Percentiles rank a stretch among this genome's conserved stretches.
Evolutionary conservation across 2,113 vertebrate genomes (phyloP).

Genomic region (Nycticryphes semicollaris): DNA sequence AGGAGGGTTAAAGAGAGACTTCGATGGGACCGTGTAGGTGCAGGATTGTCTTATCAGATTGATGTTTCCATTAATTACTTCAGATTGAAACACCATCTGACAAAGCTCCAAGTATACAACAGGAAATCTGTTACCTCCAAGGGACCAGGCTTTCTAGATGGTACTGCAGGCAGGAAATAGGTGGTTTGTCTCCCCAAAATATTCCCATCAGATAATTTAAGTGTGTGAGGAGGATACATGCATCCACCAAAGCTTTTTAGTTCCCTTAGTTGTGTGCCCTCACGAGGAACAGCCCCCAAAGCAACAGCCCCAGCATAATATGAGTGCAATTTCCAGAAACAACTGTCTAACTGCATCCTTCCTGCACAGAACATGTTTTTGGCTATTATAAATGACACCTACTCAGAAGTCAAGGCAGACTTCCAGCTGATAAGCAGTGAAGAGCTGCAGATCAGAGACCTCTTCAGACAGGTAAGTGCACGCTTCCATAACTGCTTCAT

Average conservation of each 20-base stretch:
- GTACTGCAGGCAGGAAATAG: neutral
- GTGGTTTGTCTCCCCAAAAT: neutral
- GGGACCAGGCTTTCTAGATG: neutral
- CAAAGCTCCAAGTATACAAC: neutral
- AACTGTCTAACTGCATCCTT: neutral
- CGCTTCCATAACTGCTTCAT: neutral
- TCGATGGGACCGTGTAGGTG: neutral
- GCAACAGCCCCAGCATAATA: neutral
- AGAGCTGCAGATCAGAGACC: conserved; percentile 56
- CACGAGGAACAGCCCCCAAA: neutral
- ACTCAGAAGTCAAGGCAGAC: conserved; percentile 75
- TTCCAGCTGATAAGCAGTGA: conserved; percentile 47
- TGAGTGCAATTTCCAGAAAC: neutral
- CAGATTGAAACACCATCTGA: neutral
- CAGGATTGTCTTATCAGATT: neutral
- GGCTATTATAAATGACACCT: conserved; percentile 77
- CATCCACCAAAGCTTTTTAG: neutral
- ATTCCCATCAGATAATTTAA: neutral
- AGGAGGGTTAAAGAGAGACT: neutral
- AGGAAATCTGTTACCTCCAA: neutral
- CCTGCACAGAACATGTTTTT: conserved; percentile 74
- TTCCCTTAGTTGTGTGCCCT: neutral
- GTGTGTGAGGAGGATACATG: neutral
- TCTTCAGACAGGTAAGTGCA: conserved; percentile 64
- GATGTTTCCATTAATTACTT: neutral